A percentile compares a stretch with the other conserved stretches of the same genome.
Conservation (phyloP, 2,888 invertebrate genomes). For the Lydus trimaculatus region DNA sequence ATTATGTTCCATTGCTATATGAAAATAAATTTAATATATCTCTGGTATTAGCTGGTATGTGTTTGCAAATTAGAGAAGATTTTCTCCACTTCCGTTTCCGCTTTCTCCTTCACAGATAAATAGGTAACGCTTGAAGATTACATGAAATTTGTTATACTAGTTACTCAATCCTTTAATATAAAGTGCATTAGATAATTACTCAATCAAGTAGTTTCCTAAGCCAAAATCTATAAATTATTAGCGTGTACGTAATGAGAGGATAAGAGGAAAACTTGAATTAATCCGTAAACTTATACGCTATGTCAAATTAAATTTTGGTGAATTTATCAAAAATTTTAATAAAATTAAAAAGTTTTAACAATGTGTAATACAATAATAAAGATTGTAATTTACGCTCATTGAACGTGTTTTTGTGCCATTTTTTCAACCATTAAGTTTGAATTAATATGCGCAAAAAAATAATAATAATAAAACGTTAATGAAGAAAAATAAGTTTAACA, state of each 20-base stretch:
- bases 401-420: background rate
- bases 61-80: conserved; percentile 5
- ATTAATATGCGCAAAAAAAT: background rate
- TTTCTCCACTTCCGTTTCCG: background rate
- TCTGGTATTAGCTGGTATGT: background rate
- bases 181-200: conserved; percentile 10
- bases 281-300: conserved; percentile 3
- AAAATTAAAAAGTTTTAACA: conserved; percentile 18
- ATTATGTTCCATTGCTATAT: background rate
- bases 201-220: background rate
- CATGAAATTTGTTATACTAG: background rate
- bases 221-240: background rate
- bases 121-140: background rate
- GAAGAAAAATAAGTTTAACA: conserved; percentile 12
- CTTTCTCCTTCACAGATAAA: background rate
- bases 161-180: conserved; percentile 2
- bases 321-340: conserved; percentile 23
- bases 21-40: background rate
- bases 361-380: background rate
- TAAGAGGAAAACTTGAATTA: conserved; percentile 7
- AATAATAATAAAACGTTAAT: conserved; percentile 7
- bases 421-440: background rate
- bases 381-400: background rate
- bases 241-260: background rate
- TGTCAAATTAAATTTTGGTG: conserved; percentile 13